Conservation (phyloP, 37 sponge, comb jelly and placozoan species). For the Bolinopsis microptera region DNA sequence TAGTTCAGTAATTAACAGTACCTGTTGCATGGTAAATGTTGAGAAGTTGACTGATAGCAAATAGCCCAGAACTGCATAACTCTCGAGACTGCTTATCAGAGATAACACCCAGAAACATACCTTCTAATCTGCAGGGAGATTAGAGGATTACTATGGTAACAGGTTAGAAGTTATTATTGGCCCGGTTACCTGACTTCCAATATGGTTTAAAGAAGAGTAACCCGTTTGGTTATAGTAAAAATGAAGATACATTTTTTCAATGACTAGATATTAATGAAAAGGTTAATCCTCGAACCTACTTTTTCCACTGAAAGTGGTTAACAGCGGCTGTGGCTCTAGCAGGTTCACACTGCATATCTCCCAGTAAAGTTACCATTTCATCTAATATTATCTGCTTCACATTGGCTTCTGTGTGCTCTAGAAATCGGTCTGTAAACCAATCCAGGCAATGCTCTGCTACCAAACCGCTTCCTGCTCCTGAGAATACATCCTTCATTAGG, state of each 20-base stretch:
- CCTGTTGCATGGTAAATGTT: not conserved
- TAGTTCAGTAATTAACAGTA: no score
- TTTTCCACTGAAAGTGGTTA: not conserved
- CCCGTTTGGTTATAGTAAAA: no score
- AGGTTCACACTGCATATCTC: not conserved
- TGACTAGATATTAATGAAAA: no score
- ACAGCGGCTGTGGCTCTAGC: not conserved
- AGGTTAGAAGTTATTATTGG: not conserved
- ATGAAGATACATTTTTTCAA: no score
- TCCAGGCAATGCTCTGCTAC: not conserved
- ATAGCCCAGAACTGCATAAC: not conserved
- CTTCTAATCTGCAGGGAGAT: not conserved
- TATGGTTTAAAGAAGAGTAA: no score
- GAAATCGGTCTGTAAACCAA: not conserved
- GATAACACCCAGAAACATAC: not conserved
- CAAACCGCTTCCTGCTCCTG: slow-evolving; percentile 33
- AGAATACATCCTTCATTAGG: not conserved
- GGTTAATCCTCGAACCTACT: no score
- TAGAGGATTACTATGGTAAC: not conserved
- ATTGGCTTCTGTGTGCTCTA: no score
- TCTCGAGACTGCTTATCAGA: not conserved
- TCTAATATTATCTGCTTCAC: not conserved
- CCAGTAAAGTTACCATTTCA: not conserved
- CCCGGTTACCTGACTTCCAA: no score
- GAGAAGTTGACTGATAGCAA: not conserved